Evolutionary conservation across 1,140 invertebrate genomes (phyloP).

Genomic region (Harpegnathos saltator): DNA sequence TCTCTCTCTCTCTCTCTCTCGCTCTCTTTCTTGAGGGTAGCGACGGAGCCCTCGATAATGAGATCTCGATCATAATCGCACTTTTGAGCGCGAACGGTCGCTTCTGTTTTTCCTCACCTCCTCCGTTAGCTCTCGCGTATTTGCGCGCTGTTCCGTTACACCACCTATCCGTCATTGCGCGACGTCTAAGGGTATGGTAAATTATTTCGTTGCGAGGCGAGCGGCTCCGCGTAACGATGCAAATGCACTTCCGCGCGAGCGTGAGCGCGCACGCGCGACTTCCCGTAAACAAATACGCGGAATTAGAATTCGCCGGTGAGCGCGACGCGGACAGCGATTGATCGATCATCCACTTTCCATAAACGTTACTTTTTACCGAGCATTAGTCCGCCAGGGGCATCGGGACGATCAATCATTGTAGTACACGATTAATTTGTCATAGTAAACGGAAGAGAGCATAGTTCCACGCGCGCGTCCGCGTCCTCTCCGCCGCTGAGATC

Average conservation of each 20-base stretch:
- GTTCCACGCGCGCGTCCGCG: conserved; percentile 15
- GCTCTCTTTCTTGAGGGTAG: too few relatives aligned
- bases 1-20: too few relatives aligned
- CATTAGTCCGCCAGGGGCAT: conserved; percentile 54
- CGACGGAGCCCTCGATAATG: conserved; percentile 26
- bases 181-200: conserved; percentile 54
- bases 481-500: neutral
- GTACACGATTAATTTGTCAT: conserved; percentile 62
- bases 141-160: conserved; percentile 14
- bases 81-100: conserved; percentile 38
- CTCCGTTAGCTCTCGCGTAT: conserved; percentile 11
- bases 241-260: conserved; percentile 48
- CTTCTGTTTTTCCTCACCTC: conserved; percentile 41
- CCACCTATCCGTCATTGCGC: conserved; percentile 50
- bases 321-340: conserved; percentile 56
- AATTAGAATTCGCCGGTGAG: conserved; percentile 57
- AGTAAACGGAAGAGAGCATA: conserved; percentile 43
- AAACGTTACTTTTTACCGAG: conserved; percentile 61
- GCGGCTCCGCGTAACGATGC: conserved; percentile 40
- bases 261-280: neutral
- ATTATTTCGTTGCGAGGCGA: conserved; percentile 53
- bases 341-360: conserved; percentile 62
- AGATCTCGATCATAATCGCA: conserved; percentile 59
- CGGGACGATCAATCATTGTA: conserved; percentile 56
- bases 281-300: conserved; percentile 57